Percentiles rank a stretch among this genome's conserved stretches.
Evolutionary conservation across 2,888 invertebrate species (phyloP).

Genomic region (Pyralis farinalis): DNA sequence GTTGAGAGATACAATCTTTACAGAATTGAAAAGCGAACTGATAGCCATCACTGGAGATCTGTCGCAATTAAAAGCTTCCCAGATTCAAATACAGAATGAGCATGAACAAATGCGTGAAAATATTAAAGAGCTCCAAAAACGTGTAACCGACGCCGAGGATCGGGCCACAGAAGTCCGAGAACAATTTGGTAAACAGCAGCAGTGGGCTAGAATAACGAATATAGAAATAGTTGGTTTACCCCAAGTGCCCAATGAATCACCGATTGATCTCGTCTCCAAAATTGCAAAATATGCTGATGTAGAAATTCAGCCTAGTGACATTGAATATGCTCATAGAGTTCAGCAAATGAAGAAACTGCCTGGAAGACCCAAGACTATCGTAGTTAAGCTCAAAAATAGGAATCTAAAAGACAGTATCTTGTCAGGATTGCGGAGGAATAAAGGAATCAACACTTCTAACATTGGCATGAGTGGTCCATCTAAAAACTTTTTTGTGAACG

Average conservation of each 20-base stretch:
- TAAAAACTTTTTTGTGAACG: neutral
- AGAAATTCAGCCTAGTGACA: neutral
- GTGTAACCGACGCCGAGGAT: no score
- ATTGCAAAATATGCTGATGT: neutral
- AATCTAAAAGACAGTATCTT: neutral
- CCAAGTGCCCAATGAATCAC: neutral
- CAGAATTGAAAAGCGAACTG: no score
- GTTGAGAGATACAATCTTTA: no score
- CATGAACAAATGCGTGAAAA: no score
- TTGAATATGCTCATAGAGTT: neutral
- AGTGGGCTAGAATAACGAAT: neutral
- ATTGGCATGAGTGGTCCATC: neutral
- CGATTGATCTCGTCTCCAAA: neutral
- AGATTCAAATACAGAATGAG: no score
- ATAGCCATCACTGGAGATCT: no score
- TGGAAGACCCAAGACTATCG: neutral
- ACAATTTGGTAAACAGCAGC: neutral
- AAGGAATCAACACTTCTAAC: neutral
- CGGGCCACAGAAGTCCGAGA: no score
- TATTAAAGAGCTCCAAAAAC: no score
- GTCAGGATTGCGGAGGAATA: neutral
- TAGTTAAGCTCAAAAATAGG: neutral
- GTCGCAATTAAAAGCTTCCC: no score
- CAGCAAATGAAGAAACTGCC: neutral
- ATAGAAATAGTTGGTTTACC: neutral